These are phyloP conservation scores for Protobothrops flavoviridis DNA, from an alignment of 2,113 vertebrate species.

Conservation along the genomic window DNA sequence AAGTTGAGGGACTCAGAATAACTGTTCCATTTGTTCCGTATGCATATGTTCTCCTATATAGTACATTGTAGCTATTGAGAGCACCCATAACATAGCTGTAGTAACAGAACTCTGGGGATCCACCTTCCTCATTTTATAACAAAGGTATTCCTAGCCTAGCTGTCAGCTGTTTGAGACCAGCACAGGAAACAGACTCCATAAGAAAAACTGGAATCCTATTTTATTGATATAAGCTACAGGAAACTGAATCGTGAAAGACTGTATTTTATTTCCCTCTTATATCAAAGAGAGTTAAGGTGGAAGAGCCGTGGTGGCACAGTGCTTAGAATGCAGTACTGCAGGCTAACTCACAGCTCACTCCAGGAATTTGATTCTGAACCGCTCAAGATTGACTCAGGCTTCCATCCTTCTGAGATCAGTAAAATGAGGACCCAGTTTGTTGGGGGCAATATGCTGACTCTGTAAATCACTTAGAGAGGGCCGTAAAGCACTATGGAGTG, in stretches of 20 bases:
- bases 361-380: not conserved
- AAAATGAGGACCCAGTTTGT: not conserved
- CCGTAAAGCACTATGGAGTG: not conserved
- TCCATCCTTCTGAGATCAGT: not conserved
- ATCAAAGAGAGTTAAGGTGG: not conserved
- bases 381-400: not conserved
- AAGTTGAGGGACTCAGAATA: not conserved
- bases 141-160: not conserved
- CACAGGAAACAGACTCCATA: not conserved
- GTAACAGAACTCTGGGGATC: not conserved
- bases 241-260: not conserved
- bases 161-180: not conserved
- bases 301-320: not conserved
- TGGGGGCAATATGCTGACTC: not conserved
- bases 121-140: not conserved
- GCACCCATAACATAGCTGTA: not conserved
- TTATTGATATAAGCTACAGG: not conserved
- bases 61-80: not conserved
- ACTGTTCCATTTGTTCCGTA: not conserved
- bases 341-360: not conserved
- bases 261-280: not conserved
- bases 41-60: not conserved
- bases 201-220: not conserved
- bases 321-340: not conserved
- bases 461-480: not conserved